Base-by-base conservation (phyloP, 2,113 vertebrate genomes). In the Grallaria varia region DNA sequence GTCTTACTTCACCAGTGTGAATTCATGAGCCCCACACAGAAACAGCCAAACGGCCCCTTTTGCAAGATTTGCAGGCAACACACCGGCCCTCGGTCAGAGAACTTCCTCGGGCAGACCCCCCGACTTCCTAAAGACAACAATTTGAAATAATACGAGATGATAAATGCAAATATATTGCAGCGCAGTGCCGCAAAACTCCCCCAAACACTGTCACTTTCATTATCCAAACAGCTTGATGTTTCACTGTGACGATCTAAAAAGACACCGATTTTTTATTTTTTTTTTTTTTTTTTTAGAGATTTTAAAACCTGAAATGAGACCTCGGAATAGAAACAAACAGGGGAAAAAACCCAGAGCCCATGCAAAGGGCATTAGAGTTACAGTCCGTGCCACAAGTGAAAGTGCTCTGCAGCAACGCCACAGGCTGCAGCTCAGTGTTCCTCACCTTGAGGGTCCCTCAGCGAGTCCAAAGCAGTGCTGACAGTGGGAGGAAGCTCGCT, bases 121-220 rank as follows among this genome's bases (percentile, higher is more conserved):
- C 79, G 89, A 76, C 49, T 49, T 95, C 87, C 78, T 59, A 50
- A 68, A 89, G 87, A 91, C 87, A 90, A 66, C 47, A 42, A 80
- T 27, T 60, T 96, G 93, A 96, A 96, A 77, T 95, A 93, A 95
- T 67, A 49, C 18, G 63, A 95, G 60, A 76, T 94, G 82, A 96
- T 88, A 94, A 95, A 96, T 96, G 93, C 82, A 90, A 85, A 94
- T 88, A 15, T 37, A 77, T 77, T 74, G 76, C 78, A 86, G 85
- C 49, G 44, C 75, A 66, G 45, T 84, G 81, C 45, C 87, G 95
- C n/a, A 76, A 45, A 93, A 5, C 42, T 96, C 59, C 82, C 82
- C 84, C 15, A 95, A 88, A 95, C 89, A 63, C 68, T 95, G 94
- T 96, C 93, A 96, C 79, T 94, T 96, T 1, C 91, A 91, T 91